Evolutionary conservation across 2,888 invertebrate species (phyloP).

Genomic region (Agrilus cyanescens): DNA sequence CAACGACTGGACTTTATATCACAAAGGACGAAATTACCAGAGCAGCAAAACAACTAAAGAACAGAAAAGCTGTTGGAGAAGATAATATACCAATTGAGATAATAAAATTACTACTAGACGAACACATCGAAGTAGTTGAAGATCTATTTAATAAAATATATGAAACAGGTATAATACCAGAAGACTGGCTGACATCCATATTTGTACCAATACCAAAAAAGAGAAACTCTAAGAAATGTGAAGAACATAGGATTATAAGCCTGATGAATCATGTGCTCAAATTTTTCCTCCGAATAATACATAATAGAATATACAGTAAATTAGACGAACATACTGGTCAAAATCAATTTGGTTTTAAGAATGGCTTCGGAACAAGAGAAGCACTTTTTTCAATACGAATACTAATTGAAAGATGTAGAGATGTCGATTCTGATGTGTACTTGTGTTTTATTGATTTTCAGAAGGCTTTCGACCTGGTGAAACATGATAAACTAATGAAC

Average conservation of each 20-base stretch:
- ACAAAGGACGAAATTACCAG: conserved; percentile 3
- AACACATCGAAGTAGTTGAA: conserved; percentile 7
- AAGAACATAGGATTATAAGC: conserved; percentile 9
- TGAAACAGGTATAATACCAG: conserved; percentile 5
- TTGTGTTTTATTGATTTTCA: too few relatives aligned
- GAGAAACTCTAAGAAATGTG: conserved; percentile 8
- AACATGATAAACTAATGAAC: too few relatives aligned
- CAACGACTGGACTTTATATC: conserved; percentile 1
- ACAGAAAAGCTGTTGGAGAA: conserved; percentile 3
- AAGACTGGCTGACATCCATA: conserved; percentile 8
- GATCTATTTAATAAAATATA: conserved; percentile 11
- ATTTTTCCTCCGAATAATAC: too few relatives aligned
- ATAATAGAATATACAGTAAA: too few relatives aligned
- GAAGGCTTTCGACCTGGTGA: too few relatives aligned
- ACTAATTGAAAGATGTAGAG: too few relatives aligned
- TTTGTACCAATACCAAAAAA: conserved; percentile 13
- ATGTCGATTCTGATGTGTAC: too few relatives aligned
- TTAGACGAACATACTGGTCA: too few relatives aligned
- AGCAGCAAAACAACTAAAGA: conserved; percentile 3
- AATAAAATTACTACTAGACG: conserved; percentile 12
- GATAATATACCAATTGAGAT: conserved; percentile 7
- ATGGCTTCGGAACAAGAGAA: too few relatives aligned
- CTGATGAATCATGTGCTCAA: too few relatives aligned
- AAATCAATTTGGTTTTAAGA: too few relatives aligned
- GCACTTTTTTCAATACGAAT: too few relatives aligned